Percentiles rank a stretch among this genome's conserved stretches.
Evolutionary conservation across 2,113 vertebrate species (phyloP).

Genomic region (Helogale parvula): DNA sequence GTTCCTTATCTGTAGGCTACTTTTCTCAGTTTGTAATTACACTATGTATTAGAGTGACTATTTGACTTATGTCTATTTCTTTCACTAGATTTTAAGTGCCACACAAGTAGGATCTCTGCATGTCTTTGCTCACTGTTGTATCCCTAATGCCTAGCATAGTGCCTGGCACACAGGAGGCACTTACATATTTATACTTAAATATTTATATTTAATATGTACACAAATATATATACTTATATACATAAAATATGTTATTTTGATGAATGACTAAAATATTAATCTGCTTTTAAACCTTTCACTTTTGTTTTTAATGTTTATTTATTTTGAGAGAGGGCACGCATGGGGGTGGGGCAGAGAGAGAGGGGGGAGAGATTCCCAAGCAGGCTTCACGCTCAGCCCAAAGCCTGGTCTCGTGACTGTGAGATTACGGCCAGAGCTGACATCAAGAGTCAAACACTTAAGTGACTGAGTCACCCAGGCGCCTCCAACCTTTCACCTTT

Average conservation of each 20-base stretch:
- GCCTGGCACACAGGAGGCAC: background rate
- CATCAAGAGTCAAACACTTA: no score
- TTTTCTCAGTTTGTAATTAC: conserved; percentile 41
- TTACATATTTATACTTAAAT: background rate
- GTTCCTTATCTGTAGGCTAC: background rate
- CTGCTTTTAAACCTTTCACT: background rate
- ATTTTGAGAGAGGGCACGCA: no score
- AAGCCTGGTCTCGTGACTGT: no score
- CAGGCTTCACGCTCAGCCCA: no score
- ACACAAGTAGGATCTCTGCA: background rate
- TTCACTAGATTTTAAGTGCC: background rate
- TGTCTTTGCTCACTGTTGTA: background rate
- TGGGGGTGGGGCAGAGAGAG: no score
- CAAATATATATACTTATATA: background rate
- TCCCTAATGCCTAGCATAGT: background rate
- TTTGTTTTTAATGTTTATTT: background rate
- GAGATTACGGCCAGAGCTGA: no score
- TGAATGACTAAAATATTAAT: conserved; percentile 23
- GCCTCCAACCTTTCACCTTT: background rate
- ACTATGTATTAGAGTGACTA: background rate
- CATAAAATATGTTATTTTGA: background rate
- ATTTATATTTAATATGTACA: background rate
- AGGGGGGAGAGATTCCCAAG: no score
- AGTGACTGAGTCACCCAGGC: no score
- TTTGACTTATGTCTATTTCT: background rate